These are phyloP conservation scores for Sus cebifrons DNA, from an alignment of 2,797 vertebrate genomes.

Conservation along the genomic window DNA sequence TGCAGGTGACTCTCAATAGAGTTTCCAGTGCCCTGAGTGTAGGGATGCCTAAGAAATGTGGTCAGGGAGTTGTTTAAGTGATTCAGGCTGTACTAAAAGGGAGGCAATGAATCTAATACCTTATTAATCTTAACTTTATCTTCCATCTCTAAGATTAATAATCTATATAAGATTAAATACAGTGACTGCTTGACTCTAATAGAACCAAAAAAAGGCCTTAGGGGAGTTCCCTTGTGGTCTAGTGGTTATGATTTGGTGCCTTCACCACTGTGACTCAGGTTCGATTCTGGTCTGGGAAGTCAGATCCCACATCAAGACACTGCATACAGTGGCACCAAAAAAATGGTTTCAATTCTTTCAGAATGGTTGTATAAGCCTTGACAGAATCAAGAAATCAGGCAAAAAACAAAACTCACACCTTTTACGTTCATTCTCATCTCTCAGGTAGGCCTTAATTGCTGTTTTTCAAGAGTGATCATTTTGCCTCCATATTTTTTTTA, in stretches of 20 bases:
- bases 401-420: not conserved
- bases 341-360: not conserved
- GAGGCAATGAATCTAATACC: not conserved
- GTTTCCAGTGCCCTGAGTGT: not conserved
- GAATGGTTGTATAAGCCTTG: not conserved
- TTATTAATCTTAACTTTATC: not conserved
- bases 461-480: not conserved
- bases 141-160: conserved; percentile 29
- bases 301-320: too few relatives aligned
- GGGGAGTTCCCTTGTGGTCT: too few relatives aligned
- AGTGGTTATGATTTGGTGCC: too few relatives aligned
- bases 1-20: conserved; percentile 1
- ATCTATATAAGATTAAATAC: conserved; percentile 24
- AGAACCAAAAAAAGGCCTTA: not conserved
- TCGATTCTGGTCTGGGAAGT: too few relatives aligned
- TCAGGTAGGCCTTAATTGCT: not conserved
- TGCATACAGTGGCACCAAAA: too few relatives aligned
- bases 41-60: not conserved
- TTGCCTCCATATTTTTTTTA: not conserved
- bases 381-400: not conserved
- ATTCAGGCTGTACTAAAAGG: not conserved
- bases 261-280: too few relatives aligned
- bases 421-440: not conserved
- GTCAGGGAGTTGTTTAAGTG: not conserved
- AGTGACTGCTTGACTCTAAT: not conserved